A percentile compares a stretch with the other conserved stretches of the same genome.
Conservation (phyloP, 2,888 invertebrate species). For the Drosophila mimetica region DNA sequence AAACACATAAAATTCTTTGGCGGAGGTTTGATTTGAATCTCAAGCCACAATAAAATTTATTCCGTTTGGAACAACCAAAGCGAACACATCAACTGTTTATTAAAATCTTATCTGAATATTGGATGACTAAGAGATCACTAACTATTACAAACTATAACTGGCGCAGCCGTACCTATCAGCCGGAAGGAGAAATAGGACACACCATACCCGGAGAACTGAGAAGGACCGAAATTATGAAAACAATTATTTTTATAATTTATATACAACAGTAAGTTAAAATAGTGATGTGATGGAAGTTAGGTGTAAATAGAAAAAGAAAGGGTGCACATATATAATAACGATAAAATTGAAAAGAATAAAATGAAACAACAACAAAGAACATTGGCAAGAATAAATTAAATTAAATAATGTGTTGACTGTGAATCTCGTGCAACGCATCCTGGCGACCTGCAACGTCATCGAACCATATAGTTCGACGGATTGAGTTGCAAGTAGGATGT, state of each 20-base stretch:
- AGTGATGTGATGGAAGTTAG: background rate
- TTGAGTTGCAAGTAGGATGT: background rate
- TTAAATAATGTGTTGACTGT: background rate
- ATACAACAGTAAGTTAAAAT: background rate
- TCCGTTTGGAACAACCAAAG: too few relatives aligned
- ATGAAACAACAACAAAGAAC: conserved; percentile 1
- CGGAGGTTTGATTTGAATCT: too few relatives aligned
- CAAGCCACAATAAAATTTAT: too few relatives aligned
- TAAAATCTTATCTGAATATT: background rate
- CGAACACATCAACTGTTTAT: background rate
- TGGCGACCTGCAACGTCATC: background rate
- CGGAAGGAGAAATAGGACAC: background rate
- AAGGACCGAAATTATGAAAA: background rate
- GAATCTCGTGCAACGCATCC: too few relatives aligned
- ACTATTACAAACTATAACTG: background rate
- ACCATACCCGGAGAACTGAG: background rate
- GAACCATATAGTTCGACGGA: background rate
- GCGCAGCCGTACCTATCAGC: background rate
- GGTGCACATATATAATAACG: background rate
- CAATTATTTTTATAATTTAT: background rate
- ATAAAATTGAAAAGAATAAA: background rate
- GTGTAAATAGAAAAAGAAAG: too few relatives aligned
- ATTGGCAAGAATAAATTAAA: conserved; percentile 1
- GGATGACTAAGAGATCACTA: too few relatives aligned
- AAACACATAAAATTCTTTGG: too few relatives aligned